These are phyloP conservation scores for Pollenia griseotomentosa DNA, from an alignment of 2,888 invertebrate genomes.

Conservation along the genomic window DNA sequence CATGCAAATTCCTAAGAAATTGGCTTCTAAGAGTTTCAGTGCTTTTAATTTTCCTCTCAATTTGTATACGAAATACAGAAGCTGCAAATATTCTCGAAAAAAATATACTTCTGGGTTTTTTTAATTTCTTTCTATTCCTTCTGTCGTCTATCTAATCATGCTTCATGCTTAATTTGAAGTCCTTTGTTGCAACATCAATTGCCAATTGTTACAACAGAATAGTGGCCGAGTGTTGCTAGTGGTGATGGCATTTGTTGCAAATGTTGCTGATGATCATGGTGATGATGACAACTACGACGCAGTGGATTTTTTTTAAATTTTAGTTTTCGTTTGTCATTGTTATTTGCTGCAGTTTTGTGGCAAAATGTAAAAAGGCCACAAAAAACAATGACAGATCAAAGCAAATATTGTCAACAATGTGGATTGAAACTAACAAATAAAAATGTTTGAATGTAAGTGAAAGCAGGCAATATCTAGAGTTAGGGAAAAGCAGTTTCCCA, in stretches of 20 bases:
- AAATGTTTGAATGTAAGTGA: not conserved
- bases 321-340: not conserved
- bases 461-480: not conserved
- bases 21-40: too few species aligned
- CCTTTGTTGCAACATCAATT: constrained; percentile 44
- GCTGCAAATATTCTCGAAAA: too few species aligned
- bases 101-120: not conserved
- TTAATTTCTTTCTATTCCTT: not conserved
- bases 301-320: too few species aligned
- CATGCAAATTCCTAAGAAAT: too few species aligned
- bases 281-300: not conserved
- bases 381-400: constrained; percentile 30
- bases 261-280: constrained; percentile 11
- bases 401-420: constrained; percentile 22
- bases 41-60: not conserved
- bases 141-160: constrained; percentile 28
- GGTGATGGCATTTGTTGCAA: not conserved
- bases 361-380: not conserved
- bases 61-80: not conserved
- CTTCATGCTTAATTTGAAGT: constrained; percentile 42
- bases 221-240: constrained; percentile 21
- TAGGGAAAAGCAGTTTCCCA: not conserved
- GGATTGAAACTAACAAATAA: not conserved
- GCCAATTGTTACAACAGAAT: constrained; percentile 37
- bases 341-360: constrained; percentile 27